Percentiles rank a stretch among this genome's conserved stretches.
phyloP scores from a whole-genome alignment of 2,113 vertebrate genomes.

The Nanger granti region DNA sequence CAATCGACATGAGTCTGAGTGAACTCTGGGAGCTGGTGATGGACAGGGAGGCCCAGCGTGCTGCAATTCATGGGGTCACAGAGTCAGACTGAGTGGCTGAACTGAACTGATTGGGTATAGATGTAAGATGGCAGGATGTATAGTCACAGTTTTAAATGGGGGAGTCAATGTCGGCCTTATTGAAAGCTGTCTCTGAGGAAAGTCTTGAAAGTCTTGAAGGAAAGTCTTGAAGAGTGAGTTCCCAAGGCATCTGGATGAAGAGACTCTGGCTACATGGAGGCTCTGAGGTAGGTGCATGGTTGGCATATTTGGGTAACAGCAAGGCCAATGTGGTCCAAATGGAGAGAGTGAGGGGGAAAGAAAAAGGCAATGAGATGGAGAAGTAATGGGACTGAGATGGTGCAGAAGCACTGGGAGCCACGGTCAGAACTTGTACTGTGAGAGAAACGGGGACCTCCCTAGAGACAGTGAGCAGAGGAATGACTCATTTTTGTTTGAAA shows the following conservation, averaged over 20 bases:
- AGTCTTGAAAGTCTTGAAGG: neutral
- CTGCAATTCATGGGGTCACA: no score
- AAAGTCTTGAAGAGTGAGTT: neutral
- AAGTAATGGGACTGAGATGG: neutral
- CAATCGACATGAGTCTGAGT: no score
- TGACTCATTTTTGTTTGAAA: neutral
- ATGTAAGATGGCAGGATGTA: neutral
- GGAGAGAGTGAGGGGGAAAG: neutral
- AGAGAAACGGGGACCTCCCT: neutral
- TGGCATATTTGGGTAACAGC: neutral
- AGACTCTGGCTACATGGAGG: neutral
- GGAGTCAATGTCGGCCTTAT: neutral
- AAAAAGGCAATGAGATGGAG: neutral
- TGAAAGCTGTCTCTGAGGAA: neutral
- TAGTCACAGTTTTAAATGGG: neutral
- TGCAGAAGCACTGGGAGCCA: neutral
- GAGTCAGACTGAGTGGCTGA: no score
- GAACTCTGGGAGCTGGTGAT: no score
- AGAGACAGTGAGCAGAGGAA: neutral
- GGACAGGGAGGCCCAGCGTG: no score
- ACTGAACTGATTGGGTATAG: neutral
- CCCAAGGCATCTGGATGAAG: neutral
- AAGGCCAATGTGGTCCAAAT: neutral
- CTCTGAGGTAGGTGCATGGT: neutral
- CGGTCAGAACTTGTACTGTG: neutral